phyloP scores from a whole-genome alignment of 1,140 invertebrate species.

The Caerostris extrusa region DNA sequence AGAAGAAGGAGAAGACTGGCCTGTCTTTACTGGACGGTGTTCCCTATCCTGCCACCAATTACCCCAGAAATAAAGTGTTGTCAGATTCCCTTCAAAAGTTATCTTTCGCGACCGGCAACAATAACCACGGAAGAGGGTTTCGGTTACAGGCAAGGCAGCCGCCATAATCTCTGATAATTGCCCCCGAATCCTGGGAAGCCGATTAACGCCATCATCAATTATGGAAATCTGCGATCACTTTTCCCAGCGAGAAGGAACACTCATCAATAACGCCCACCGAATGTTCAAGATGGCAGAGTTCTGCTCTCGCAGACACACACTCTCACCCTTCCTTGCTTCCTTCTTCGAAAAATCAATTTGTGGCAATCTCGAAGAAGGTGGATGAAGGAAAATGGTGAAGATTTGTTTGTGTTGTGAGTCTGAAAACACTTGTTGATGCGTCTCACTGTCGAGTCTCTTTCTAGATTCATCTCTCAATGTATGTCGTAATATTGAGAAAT shows the following conservation, averaged over 20 bases:
- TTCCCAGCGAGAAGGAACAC: background rate
- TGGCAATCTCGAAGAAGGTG: background rate
- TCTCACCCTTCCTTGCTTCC: background rate
- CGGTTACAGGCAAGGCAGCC: slow-evolving; percentile 25
- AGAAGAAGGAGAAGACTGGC: background rate
- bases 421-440: slow-evolving; percentile 29
- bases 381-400: background rate
- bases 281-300: slow-evolving; percentile 7
- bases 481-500: too few relatives aligned
- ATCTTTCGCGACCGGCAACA: background rate
- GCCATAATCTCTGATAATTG: slow-evolving; percentile 73
- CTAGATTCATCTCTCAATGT: too few relatives aligned
- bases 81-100: slow-evolving; percentile 9
- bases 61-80: slow-evolving; percentile 16
- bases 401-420: background rate
- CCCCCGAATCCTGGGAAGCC: slow-evolving; percentile 19
- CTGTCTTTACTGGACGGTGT: background rate
- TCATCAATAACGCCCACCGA: slow-evolving; percentile 71
- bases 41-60: background rate
- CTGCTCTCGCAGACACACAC: background rate
- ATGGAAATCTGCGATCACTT: slow-evolving; percentile 71
- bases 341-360: background rate
- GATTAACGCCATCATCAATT: slow-evolving; percentile 70
- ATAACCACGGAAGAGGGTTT: slow-evolving; percentile 22
- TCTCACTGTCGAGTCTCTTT: background rate